Percentiles rank a stretch among this genome's conserved stretches.
Evolutionary conservation across 2,113 vertebrate species (phyloP).

Genomic region (Triplophysa siluroides): DNA sequence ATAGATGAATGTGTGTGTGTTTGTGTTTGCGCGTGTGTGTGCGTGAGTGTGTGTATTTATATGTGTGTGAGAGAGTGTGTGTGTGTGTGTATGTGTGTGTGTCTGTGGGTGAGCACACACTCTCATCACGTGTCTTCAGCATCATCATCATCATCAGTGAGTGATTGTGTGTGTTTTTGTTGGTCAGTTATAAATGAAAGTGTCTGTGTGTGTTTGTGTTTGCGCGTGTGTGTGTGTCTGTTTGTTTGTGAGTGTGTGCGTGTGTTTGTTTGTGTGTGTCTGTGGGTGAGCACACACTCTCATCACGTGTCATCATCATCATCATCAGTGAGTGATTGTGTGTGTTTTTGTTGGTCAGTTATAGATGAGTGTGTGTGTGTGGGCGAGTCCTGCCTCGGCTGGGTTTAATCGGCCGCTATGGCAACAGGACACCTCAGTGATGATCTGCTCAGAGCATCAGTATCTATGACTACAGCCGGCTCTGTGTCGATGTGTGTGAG

Average conservation of each 20-base stretch:
- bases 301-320: conserved; percentile 7
- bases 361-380: conserved; percentile 49
- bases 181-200: too few species aligned
- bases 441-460: conserved; percentile 42
- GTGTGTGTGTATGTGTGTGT: too few species aligned
- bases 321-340: conserved; percentile 7
- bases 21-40: too few species aligned
- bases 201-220: conserved; percentile 5
- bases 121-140: too few species aligned
- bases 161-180: too few species aligned
- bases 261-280: not conserved
- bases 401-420: conserved; percentile 64
- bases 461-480: conserved; percentile 48
- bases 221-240: too few species aligned
- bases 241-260: too few species aligned
- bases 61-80: too few species aligned
- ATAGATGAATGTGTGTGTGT: conserved; percentile 48
- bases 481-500: not conserved
- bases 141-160: too few species aligned
- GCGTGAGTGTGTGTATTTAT: too few species aligned
- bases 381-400: conserved; percentile 8
- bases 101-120: too few species aligned
- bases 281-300: not conserved
- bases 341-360: not conserved
- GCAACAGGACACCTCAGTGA: conserved; percentile 72